Evolutionary conservation across 2,797 vertebrate species (phyloP).

Genomic region (Picus viridis): DNA sequence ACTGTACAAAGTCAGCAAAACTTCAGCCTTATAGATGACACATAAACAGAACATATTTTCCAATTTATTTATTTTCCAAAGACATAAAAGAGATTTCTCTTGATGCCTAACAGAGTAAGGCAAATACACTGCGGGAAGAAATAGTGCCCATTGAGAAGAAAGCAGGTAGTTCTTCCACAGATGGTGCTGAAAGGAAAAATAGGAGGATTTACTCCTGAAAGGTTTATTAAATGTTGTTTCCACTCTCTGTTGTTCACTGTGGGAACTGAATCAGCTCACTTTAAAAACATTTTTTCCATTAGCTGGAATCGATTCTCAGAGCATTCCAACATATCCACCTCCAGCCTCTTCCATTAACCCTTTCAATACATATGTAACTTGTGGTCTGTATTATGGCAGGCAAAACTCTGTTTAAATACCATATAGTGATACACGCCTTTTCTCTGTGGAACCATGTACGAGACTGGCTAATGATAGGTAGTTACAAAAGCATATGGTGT

Average conservation of each 20-base stretch:
- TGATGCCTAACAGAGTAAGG: background rate
- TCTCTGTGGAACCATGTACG: background rate
- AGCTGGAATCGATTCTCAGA: constrained; percentile 71
- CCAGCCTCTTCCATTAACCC: constrained; percentile 58
- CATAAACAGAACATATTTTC: background rate
- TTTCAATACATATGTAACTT: background rate
- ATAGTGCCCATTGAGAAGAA: constrained; percentile 38
- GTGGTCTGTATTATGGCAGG: background rate
- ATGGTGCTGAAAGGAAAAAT: background rate
- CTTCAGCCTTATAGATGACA: background rate
- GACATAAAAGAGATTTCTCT: background rate
- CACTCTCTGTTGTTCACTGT: constrained; percentile 54
- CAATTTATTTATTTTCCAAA: background rate
- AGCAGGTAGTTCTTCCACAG: background rate
- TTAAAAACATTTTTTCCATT: constrained; percentile 73
- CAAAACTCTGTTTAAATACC: background rate
- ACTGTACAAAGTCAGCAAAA: background rate
- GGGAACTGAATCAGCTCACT: constrained; percentile 60
- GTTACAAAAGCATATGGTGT: background rate
- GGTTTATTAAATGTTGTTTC: constrained; percentile 60
- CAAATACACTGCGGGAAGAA: background rate
- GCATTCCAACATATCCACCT: constrained; percentile 62
- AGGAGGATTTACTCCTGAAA: background rate
- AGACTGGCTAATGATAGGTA: background rate
- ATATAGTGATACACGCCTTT: background rate